Evolutionary conservation across 1,140 invertebrate genomes (phyloP).

Genomic region (Sitophilus oryzae): DNA sequence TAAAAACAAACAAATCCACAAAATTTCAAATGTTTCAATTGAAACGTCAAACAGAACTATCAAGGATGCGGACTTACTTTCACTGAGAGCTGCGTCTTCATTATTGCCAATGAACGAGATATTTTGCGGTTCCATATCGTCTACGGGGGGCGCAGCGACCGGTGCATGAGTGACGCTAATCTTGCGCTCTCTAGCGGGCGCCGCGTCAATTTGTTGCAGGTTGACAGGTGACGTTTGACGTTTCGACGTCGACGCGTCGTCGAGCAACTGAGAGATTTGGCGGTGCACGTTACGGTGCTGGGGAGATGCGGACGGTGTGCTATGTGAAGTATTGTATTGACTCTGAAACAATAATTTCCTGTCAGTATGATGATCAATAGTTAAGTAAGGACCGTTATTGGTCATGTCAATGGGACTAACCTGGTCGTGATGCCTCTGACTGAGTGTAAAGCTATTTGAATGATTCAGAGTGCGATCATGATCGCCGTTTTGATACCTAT

Average conservation of each 20-base stretch:
- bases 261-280: slow-evolving; percentile 43
- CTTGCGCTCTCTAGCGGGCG: slow-evolving; percentile 29
- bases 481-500: slow-evolving; percentile 35
- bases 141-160: slow-evolving; percentile 59
- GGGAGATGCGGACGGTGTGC: slow-evolving; percentile 44
- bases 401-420: no score
- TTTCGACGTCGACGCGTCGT: slow-evolving; percentile 24
- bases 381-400: no score
- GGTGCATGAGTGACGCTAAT: slow-evolving; percentile 51
- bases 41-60: no score
- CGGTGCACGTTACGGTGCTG: slow-evolving; percentile 41
- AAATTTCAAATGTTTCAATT: no score
- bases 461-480: slow-evolving; percentile 37
- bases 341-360: slow-evolving; percentile 4
- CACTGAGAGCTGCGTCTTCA: slow-evolving; percentile 41
- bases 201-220: slow-evolving; percentile 22
- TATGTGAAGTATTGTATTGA: slow-evolving; percentile 42
- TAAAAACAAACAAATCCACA: no score
- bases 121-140: slow-evolving; percentile 86
- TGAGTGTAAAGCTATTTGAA: slow-evolving; percentile 41
- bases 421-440: slow-evolving; percentile 40
- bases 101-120: slow-evolving; percentile 82
- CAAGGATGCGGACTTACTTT: slow-evolving; percentile 31
- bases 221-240: slow-evolving; percentile 22
- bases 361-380: not conserved